Conservation (phyloP, 2,113 vertebrate species). For the Ursus arctos region DNA sequence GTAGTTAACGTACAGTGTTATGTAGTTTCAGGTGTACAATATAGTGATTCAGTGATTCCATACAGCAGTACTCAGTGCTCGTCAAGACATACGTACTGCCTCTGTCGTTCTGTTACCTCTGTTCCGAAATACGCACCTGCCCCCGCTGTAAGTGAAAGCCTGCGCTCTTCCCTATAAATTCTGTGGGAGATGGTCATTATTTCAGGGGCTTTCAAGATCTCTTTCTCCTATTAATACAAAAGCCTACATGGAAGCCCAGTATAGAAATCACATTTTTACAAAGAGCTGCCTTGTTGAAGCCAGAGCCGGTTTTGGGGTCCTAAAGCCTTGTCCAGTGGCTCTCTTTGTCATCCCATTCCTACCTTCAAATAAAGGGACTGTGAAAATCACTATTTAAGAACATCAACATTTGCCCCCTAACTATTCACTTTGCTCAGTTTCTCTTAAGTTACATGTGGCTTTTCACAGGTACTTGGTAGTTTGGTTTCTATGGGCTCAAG, state of each 20-base stretch:
- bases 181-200: not conserved
- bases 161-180: not conserved
- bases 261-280: not conserved
- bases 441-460: not conserved
- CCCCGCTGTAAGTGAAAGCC: not conserved
- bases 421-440: slow-evolving; percentile 1
- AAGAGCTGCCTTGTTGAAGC: not conserved
- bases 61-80: not conserved
- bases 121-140: not conserved
- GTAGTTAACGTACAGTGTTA: not conserved
- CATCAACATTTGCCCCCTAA: not conserved
- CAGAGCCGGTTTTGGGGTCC: not conserved
- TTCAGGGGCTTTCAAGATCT: not conserved
- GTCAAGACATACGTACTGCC: not conserved
- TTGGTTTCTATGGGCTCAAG: slow-evolving; percentile 11
- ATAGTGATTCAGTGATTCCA: not conserved
- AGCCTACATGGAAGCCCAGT: not conserved
- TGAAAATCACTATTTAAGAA: not conserved
- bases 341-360: not conserved
- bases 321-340: accelerated
- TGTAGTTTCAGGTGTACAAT: not conserved
- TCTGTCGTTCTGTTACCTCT: not conserved
- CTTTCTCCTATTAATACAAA: slow-evolving; percentile 10
- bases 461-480: not conserved
- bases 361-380: not conserved